Conservation (phyloP, 2,888 invertebrate genomes). For the Beris chalybata region DNA sequence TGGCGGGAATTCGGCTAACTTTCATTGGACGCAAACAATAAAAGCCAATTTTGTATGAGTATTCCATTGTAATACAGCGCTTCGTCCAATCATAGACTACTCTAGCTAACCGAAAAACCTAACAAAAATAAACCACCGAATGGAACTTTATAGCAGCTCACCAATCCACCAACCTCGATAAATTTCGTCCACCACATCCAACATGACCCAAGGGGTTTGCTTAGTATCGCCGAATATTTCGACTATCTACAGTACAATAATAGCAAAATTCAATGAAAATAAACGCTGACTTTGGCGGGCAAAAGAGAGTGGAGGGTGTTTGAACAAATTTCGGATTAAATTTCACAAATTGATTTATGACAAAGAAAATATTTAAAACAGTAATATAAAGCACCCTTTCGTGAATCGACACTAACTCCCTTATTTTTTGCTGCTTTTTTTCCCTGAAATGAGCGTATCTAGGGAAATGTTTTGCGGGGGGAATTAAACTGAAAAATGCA, state of each 20-base stretch:
- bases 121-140: too few species aligned
- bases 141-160: not conserved
- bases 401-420: not conserved
- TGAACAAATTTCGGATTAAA: slow-evolving; percentile 38
- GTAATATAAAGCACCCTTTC: slow-evolving; percentile 23
- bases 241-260: not conserved
- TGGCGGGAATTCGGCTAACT: not conserved
- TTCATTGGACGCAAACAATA: slow-evolving; percentile 23
- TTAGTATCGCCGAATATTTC: slow-evolving; percentile 3
- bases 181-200: slow-evolving; percentile 21
- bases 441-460: too few species aligned
- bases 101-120: not conserved
- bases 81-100: slow-evolving; percentile 7
- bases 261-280: slow-evolving; percentile 24
- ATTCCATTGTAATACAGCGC: slow-evolving; percentile 17
- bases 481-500: not conserved
- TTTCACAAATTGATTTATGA: slow-evolving; percentile 40
- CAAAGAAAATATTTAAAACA: slow-evolving; percentile 37
- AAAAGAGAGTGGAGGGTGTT: slow-evolving; percentile 14
- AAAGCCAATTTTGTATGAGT: slow-evolving; percentile 16
- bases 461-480: too few species aligned
- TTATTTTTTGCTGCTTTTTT: too few species aligned
- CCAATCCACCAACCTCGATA: slow-evolving; percentile 18
- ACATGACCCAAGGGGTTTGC: slow-evolving; percentile 1
- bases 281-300: slow-evolving; percentile 9